phyloP scores from a whole-genome alignment of 2,888 invertebrate species.

The Chaitophorus viminalis region DNA sequence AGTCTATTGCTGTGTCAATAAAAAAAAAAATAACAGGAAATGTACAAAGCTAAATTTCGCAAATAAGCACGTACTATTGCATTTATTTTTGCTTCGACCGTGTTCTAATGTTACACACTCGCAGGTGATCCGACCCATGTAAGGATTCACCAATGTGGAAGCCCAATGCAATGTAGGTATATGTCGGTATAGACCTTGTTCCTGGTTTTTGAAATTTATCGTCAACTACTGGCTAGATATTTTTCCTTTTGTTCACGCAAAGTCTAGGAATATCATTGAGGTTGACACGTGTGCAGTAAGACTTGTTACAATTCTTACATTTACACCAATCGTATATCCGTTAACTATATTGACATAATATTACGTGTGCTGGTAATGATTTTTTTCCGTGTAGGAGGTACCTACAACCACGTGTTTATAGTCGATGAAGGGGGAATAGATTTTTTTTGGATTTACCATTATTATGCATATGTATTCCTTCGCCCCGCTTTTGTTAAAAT shows the following conservation, averaged over 20 bases:
- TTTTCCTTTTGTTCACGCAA: background rate
- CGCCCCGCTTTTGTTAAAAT: background rate
- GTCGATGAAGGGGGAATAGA: background rate
- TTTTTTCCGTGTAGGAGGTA: conserved; percentile 28
- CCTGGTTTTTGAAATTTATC: conserved; percentile 14
- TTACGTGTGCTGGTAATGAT: background rate
- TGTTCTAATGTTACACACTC: conserved; percentile 15
- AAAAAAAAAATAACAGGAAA: conserved; percentile 45
- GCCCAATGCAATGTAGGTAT: background rate
- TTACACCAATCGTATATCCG: background rate
- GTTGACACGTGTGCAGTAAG: conserved; percentile 24
- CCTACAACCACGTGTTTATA: background rate
- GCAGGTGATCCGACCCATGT: conserved; percentile 22
- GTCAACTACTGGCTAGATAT: background rate
- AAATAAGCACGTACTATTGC: conserved; percentile 20
- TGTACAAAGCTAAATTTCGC: conserved; percentile 13
- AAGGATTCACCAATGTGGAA: conserved; percentile 20
- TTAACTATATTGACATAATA: conserved; percentile 37
- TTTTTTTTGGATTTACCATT: conserved; percentile 37
- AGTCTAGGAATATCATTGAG: background rate
- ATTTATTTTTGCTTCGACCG: conserved; percentile 11
- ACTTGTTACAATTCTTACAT: background rate
- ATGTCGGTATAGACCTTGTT: background rate
- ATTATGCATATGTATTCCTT: background rate
- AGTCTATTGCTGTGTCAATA: background rate